Base-by-base conservation (phyloP, 2,797 vertebrate genomes). In the Todus mexicanus region DNA sequence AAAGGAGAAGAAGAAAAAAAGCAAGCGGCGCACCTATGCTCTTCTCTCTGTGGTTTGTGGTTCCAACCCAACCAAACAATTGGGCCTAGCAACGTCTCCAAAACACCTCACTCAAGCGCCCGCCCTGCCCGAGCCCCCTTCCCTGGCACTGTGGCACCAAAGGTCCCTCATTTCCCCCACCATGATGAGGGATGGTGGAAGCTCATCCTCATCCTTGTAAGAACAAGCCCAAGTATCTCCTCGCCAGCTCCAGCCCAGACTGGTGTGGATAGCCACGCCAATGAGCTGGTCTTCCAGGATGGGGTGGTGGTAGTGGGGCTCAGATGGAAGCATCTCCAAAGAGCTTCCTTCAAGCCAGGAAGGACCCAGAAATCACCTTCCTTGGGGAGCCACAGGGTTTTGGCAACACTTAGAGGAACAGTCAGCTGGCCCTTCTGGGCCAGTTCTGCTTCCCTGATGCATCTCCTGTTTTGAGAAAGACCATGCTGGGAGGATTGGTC, bases 61-160 rank as follows among this genome's bases (percentile, higher is more conserved):
- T 94, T 94, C 73, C 82, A 88, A 61, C 82, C 84, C 80, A 92
- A 95, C 88, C 88, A 65, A 96, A 89, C 90, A 87, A 82, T 40
- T 57, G 29, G 40, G 57, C 93, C 71, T 54, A 83, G 72, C 81
- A 94, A 92, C 61, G 1, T 38, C 89, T 95, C 92, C 94, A 94
- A 95, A 97, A 92, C 90, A 94, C 65, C 66, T 70, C 7, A 0
- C 31, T 72, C 79, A 7, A 0, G 12, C 69, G 81, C 81, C 69
- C 4, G 2, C 54, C 59, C 59, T 72, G 35, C 72, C 33, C 2
- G 0, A 78, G 10, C 5, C 53, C 29, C 40, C n/a, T 27, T 13
- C 0, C 0, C 22, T 6, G 40, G 27, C 79, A 56, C 27, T 10
- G 7, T 0, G 2, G 54, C 29, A 27, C 22, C 2, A 0, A 18